A percentile compares a stretch with the other conserved stretches of the same genome.
These are phyloP conservation scores for Sciaenops ocellatus DNA, from an alignment of 2,797 vertebrate genomes.

Conservation along the genomic window DNA sequence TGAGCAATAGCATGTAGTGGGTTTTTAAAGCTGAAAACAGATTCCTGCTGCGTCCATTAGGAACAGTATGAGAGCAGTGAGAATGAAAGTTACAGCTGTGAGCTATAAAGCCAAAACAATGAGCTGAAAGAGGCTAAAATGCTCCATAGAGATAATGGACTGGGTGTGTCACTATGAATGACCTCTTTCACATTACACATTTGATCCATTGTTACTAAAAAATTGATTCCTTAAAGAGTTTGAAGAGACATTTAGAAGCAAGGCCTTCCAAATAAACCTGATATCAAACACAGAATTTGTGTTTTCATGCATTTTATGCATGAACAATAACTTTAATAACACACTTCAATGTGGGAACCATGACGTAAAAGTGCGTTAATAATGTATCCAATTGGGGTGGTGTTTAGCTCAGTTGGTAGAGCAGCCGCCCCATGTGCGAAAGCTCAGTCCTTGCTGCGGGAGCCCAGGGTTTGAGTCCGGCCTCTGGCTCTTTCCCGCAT, in stretches of 20 bases:
- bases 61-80: not conserved
- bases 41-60: not conserved
- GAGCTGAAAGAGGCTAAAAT: not conserved
- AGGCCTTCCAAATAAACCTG: not conserved
- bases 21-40: not conserved
- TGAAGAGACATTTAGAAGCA: no score
- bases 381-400: not conserved
- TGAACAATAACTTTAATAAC: not conserved
- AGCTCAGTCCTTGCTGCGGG: no score
- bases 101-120: not conserved
- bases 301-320: not conserved
- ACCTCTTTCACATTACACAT: not conserved
- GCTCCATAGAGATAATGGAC: not conserved
- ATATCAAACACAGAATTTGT: not conserved
- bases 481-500: no score
- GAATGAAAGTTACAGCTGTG: not conserved
- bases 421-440: no score
- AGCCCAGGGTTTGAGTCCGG: no score
- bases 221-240: not conserved
- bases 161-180: not conserved
- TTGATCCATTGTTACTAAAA: not conserved
- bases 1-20: not conserved
- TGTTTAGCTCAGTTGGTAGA: no score
- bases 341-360: not conserved
- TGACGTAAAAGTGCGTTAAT: not conserved